A percentile compares a stretch with the other conserved stretches of the same genome.
These are phyloP conservation scores for Manduca sexta DNA, from an alignment of 1,140 invertebrate species.

Conservation along the genomic window DNA sequence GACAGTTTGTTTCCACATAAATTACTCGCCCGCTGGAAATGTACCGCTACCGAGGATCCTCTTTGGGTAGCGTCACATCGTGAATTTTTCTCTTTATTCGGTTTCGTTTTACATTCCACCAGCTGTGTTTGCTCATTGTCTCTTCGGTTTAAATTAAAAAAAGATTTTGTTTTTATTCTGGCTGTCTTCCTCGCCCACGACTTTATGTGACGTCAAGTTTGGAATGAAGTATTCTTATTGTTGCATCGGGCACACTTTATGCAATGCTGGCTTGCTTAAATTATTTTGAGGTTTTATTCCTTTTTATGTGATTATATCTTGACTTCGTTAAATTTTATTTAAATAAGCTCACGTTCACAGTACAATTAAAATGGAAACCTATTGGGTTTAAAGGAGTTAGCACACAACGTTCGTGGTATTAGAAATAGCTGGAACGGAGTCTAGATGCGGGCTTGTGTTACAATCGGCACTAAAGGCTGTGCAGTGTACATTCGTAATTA, in stretches of 20 bases:
- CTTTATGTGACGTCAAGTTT: conserved; percentile 68
- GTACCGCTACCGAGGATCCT: conserved; percentile 36
- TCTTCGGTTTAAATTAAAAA: conserved; percentile 62
- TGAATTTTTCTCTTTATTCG: conserved; percentile 34
- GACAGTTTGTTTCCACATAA: conserved; percentile 57
- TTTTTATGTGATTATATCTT: conserved; percentile 35
- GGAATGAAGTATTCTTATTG: conserved; percentile 67
- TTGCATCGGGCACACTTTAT: conserved; percentile 45
- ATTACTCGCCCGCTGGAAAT: conserved; percentile 30
- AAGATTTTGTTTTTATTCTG: conserved; percentile 48
- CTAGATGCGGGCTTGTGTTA: too few species aligned
- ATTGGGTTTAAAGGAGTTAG: too few species aligned
- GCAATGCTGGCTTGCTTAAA: conserved; percentile 61
- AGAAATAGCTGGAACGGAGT: too few species aligned
- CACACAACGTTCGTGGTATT: too few species aligned
- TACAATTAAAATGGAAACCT: too few species aligned
- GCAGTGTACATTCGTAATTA: too few species aligned
- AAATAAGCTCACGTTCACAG: too few species aligned
- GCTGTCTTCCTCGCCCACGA: conserved; percentile 54
- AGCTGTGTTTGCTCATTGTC: conserved; percentile 70
- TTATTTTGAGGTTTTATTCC: conserved; percentile 52
- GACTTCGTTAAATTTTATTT: neutral
- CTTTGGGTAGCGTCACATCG: conserved; percentile 34
- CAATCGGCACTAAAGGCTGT: too few species aligned
- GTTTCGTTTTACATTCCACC: conserved; percentile 65